These are phyloP conservation scores for Romanogobio albipinnatus DNA, from an alignment of 2,113 vertebrate species.

Conservation along the genomic window DNA sequence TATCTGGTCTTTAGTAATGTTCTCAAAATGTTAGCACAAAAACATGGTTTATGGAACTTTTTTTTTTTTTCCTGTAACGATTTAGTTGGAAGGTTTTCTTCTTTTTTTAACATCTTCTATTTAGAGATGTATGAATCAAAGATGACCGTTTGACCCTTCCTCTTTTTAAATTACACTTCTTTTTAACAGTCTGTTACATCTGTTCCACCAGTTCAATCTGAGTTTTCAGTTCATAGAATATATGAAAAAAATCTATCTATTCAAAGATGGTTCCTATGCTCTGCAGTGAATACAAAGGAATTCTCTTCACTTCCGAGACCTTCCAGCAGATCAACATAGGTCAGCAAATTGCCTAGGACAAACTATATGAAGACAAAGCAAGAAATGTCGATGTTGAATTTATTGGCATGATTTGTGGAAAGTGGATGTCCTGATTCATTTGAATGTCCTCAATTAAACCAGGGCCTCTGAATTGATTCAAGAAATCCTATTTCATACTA, in stretches of 20 bases:
- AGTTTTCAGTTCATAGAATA: background rate
- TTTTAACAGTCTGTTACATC: background rate
- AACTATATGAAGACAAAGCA: background rate
- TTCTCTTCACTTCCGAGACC: slow-evolving; percentile 70
- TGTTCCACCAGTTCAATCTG: background rate
- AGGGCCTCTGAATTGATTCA: background rate
- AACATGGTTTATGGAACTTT: too few relatives aligned
- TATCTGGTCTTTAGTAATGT: too few relatives aligned
- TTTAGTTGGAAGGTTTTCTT: too few relatives aligned
- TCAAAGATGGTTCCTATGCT: slow-evolving; percentile 52
- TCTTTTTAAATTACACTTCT: background rate
- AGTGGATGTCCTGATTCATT: background rate
- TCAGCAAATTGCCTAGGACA: slow-evolving; percentile 46
- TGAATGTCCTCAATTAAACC: background rate
- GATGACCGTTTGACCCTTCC: background rate
- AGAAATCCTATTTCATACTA: background rate
- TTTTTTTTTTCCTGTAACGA: too few relatives aligned
- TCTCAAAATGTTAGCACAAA: too few relatives aligned
- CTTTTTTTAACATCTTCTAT: background rate
- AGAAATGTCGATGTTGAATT: background rate
- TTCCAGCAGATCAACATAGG: slow-evolving; percentile 82
- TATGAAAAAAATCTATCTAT: background rate
- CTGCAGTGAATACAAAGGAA: slow-evolving; percentile 69
- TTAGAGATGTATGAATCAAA: background rate
- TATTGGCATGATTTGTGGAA: background rate